A percentile compares a stretch with the other conserved stretches of the same genome.
Evolutionary conservation across 2,888 invertebrate genomes (phyloP).

Genomic region (Trissolcus brochymenae): DNA sequence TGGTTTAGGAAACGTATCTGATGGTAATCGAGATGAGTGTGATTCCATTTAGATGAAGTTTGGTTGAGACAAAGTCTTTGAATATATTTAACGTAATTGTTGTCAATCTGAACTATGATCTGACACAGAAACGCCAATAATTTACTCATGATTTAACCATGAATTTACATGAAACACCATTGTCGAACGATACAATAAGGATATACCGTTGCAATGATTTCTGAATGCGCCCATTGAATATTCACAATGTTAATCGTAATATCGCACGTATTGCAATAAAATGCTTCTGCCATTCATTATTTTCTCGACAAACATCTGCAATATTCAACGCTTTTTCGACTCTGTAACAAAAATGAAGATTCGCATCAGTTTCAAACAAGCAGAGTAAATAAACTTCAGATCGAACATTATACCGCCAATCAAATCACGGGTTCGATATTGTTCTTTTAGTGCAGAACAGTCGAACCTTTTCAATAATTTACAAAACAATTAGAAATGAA

Average conservation of each 20-base stretch:
- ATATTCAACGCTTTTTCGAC: conserved; percentile 34
- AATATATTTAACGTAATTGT: conserved; percentile 48
- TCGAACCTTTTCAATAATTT: neutral
- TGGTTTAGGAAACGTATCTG: conserved; percentile 22
- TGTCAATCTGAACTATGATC: conserved; percentile 37
- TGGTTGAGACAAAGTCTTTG: conserved; percentile 27
- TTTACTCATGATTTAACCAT: conserved; percentile 48
- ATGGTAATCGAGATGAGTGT: conserved; percentile 5
- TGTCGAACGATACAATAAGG: conserved; percentile 43
- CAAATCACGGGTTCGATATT: neutral
- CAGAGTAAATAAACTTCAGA: conserved; percentile 25
- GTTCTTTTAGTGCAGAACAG: neutral
- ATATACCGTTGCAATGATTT: conserved; percentile 43
- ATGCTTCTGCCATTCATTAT: conserved; percentile 23
- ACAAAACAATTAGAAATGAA: neutral
- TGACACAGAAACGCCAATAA: conserved; percentile 46
- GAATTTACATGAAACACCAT: conserved; percentile 47
- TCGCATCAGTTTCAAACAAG: conserved; percentile 20
- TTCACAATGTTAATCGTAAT: conserved; percentile 55
- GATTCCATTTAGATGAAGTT: conserved; percentile 33
- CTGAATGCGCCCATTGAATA: conserved; percentile 47
- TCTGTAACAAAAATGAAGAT: conserved; percentile 23
- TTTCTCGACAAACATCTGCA: conserved; percentile 11
- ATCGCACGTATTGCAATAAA: conserved; percentile 46
- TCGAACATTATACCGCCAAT: neutral